Evolutionary conservation across 2,888 invertebrate species (phyloP).

Genomic region (Polyploca ridens): DNA sequence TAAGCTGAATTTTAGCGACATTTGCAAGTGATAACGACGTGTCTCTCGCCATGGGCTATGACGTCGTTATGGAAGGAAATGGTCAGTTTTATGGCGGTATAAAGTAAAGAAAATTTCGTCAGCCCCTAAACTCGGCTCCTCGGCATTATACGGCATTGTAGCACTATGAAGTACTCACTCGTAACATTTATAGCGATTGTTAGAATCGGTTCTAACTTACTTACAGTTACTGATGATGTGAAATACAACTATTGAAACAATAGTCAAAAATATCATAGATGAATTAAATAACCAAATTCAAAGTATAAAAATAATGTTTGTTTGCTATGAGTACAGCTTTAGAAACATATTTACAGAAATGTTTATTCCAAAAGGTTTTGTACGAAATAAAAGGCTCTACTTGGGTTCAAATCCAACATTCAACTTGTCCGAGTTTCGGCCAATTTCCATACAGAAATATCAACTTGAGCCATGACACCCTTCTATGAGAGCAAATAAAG

Average conservation of each 20-base stretch:
- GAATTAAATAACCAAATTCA: too few relatives aligned
- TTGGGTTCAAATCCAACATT: background rate
- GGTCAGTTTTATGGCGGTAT: slow-evolving; percentile 62
- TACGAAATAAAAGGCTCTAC: too few relatives aligned
- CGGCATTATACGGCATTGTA: slow-evolving; percentile 50
- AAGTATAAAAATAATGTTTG: too few relatives aligned
- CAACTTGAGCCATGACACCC: background rate
- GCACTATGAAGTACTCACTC: slow-evolving; percentile 21
- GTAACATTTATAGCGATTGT: background rate
- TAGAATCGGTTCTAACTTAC: too few relatives aligned
- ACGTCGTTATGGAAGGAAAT: slow-evolving; percentile 51
- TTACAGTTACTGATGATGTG: too few relatives aligned
- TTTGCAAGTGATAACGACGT: slow-evolving; percentile 47
- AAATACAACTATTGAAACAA: too few relatives aligned
- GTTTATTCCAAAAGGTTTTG: too few relatives aligned
- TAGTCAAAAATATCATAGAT: too few relatives aligned
- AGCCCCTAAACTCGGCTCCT: slow-evolving; percentile 36
- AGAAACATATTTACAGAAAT: too few relatives aligned
- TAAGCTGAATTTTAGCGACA: slow-evolving; percentile 24
- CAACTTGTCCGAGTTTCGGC: background rate
- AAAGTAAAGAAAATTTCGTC: slow-evolving; percentile 56
- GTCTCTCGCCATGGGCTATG: slow-evolving; percentile 37
- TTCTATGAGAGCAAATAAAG: background rate
- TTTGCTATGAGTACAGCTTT: too few relatives aligned
- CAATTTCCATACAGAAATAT: background rate